Evolutionary conservation across 1,140 invertebrate genomes (phyloP), one percentile per base, ranked within the genome.

Genomic region (Mactra quadrangularis): DNA sequence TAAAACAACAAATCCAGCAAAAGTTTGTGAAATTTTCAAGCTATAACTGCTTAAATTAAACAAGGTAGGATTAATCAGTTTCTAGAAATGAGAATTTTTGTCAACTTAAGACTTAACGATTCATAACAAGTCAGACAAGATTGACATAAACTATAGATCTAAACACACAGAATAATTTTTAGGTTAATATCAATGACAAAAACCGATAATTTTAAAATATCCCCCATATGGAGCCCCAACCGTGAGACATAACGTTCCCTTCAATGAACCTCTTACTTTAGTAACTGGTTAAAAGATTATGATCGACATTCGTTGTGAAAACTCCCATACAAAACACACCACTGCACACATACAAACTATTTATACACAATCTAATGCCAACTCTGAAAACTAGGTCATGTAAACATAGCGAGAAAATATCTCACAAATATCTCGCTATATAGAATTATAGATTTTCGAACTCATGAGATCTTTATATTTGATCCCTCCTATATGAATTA

Each of bases 221-320:
- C 22, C 64, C 64, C 41, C 52, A 55, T 19, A 11, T n/a, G 6
- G 45, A 17, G 25, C 45, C 17, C 11, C 11, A 25, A 27, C 41
- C 22, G n/a, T 27, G 17, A 47, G 29, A 31, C 38, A 66, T 41
- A 7, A 7, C 6, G 45, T n/a, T 6, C 64, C 64, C 45, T 19
- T 1, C 0, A 50, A 45, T 15, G 27, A 29, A 31, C 64, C 64
- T 68, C 64, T 31, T 41, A 68, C 41, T 50, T 68, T 68, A 47
- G 45, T 47, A 41, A 47, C 45, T 68, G 64, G 41, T 68, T 38
- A 68, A 68, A 9, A 31, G 64, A 68, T 68, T 68, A 68, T n/a
- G 45, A 68, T 68, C 64, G 25, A 47, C 64, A 38, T 68, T 68
- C 64, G 47, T 68, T 68, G 64, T 68, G 41, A 31, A 68, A 47